Percentiles rank a stretch among this genome's conserved stretches.
These are phyloP conservation scores for Scrobipalpa costella DNA, from an alignment of 2,888 invertebrate genomes.

Conservation along the genomic window DNA sequence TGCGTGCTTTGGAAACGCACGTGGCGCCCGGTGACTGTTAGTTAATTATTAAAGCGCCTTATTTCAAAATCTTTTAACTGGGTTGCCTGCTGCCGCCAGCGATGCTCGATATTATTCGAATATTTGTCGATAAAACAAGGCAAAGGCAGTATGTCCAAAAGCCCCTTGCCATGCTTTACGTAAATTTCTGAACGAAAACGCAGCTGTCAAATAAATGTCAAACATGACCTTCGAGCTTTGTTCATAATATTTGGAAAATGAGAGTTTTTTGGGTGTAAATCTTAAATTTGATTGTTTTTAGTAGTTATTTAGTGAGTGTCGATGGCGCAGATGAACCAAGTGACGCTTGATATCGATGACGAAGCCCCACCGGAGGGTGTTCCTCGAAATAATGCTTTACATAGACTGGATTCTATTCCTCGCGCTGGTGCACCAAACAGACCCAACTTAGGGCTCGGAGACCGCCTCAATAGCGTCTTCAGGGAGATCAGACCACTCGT, in stretches of 20 bases:
- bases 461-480: conserved; percentile 73
- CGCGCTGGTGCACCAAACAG: conserved; percentile 58
- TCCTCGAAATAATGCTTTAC: conserved; percentile 56
- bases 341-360: conserved; percentile 69
- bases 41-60: no score
- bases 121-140: no score
- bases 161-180: conserved; percentile 34
- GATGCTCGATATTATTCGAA: no score
- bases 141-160: background rate
- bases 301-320: conserved; percentile 32
- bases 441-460: conserved; percentile 67
- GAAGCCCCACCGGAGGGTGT: conserved; percentile 56
- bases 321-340: conserved; percentile 72
- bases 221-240: conserved; percentile 41
- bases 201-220: conserved; percentile 34
- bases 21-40: no score
- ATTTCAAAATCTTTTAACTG: no score
- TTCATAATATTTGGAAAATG: conserved; percentile 51
- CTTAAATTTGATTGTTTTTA: conserved; percentile 33
- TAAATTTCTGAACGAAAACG: conserved; percentile 19
- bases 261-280: conserved; percentile 31
- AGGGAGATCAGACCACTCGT: conserved; percentile 85
- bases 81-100: no score
- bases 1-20: no score
- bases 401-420: conserved; percentile 61